Evolutionary conservation across 2,797 vertebrate species (phyloP), one percentile per base, ranked within the genome.

Genomic region (Aeoliscus strigatus): DNA sequence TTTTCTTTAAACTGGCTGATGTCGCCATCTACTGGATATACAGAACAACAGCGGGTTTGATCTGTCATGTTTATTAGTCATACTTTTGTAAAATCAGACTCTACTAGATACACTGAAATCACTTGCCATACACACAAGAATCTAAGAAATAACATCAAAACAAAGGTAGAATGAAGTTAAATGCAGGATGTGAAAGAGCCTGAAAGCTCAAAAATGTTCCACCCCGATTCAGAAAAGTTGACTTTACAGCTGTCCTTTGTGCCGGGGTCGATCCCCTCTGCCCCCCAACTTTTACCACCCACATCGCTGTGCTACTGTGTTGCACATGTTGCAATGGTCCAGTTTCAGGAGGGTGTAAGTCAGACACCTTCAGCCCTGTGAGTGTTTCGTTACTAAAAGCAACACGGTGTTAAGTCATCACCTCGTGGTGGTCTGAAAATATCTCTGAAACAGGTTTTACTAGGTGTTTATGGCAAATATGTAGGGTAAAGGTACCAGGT

Each of bases 1-100:
- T 1, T 13, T 11, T 3, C 12, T 14, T 29, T 45, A 39, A 16
- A 35, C 62, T 51, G 60, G 45, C 8, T 42, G 44, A 80, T 53
- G 71, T 28, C 68, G 4, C 85, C 87, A 82, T 38, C 87, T 87
- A 38, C 66, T 87, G 87, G 81, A 43, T 37, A 29, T 16, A 42
- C 1, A 15, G 5, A 38, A 16, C 9, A 50, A 18, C 4, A 39
- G 33, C n/a, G n/a, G n/a, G n/a, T n/a, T n/a, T n/a, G n/a, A n/a
- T n/a, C n/a, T n/a, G n/a, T n/a, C n/a, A n/a, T n/a, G n/a, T n/a
- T n/a, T n/a, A n/a, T n/a, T n/a, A n/a, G n/a, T n/a, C n/a, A n/a
- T n/a, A n/a, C n/a, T n/a, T n/a, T n/a, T n/a, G n/a, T n/a, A n/a
- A n/a, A n/a, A n/a, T n/a, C n/a, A n/a, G n/a, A n/a, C n/a, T n/a